A percentile compares a stretch with the other conserved stretches of the same genome.
phyloP scores from a whole-genome alignment of 2,888 invertebrate species.

The Drosophila trichaetosa region DNA sequence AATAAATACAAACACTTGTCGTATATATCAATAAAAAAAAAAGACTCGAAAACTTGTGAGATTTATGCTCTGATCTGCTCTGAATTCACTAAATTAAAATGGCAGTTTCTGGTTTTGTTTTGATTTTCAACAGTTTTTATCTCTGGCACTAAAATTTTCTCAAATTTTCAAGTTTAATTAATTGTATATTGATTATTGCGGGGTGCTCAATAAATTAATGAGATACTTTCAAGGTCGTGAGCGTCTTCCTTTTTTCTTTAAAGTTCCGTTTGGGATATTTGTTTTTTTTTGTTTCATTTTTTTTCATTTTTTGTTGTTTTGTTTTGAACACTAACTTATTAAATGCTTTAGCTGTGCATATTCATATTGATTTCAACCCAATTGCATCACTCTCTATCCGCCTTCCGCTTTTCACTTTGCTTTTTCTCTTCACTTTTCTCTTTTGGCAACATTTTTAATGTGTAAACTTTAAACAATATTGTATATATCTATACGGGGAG shows the following conservation, averaged over 20 bases:
- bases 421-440: slow-evolving; percentile 7
- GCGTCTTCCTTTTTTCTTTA: slow-evolving; percentile 9
- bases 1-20: slow-evolving; percentile 41
- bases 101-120: slow-evolving; percentile 69
- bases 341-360: slow-evolving; percentile 69
- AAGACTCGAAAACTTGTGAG: slow-evolving; percentile 34
- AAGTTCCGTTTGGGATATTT: slow-evolving; percentile 24
- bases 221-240: slow-evolving; percentile 58
- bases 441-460: slow-evolving; percentile 76
- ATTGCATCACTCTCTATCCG: slow-evolving; percentile 27
- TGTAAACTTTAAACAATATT: slow-evolving; percentile 54
- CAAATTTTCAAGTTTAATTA: neutral
- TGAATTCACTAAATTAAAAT: slow-evolving; percentile 70
- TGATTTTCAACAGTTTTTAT: slow-evolving; percentile 23
- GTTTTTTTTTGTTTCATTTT: slow-evolving; percentile 29
- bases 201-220: slow-evolving; percentile 58
- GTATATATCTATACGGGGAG: slow-evolving; percentile 13
- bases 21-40: slow-evolving; percentile 27
- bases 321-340: slow-evolving; percentile 58
- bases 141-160: slow-evolving; percentile 2
- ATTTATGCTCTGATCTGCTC: slow-evolving; percentile 28
- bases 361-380: slow-evolving; percentile 29
- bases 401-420: slow-evolving; percentile 7
- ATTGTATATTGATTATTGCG: slow-evolving; percentile 44
- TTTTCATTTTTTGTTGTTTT: neutral